A percentile compares a stretch with the other conserved stretches of the same genome.
Conservation (phyloP, 2,797 vertebrate species). For the Artibeus jamaicensis region DNA sequence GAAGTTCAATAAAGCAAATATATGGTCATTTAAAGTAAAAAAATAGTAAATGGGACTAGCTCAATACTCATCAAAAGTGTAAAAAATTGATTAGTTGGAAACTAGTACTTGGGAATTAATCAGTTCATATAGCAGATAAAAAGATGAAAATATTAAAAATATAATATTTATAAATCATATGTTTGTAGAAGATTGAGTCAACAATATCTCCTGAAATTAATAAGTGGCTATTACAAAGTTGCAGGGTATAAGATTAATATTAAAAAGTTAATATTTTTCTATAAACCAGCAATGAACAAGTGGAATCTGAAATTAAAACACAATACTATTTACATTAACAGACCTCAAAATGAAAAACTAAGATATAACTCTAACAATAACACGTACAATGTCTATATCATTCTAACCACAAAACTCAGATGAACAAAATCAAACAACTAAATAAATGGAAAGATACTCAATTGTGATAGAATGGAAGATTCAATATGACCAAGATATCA, state of each 20-base stretch:
- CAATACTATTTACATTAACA: no score
- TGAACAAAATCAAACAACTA: not conserved
- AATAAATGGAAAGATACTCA: not conserved
- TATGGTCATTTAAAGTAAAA: not conserved
- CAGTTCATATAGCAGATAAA: not conserved
- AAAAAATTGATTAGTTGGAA: not conserved
- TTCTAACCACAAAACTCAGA: not conserved
- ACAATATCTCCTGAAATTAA: not conserved
- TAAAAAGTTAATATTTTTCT: not conserved
- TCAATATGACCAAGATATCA: not conserved
- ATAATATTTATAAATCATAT: not conserved
- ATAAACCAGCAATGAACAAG: not conserved
- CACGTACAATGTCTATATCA: not conserved
- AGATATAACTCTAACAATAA: not conserved
- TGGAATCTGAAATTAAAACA: not conserved
- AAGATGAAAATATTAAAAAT: not conserved
- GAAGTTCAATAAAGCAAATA: not conserved
- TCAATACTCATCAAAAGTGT: not conserved
- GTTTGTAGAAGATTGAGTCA: not conserved
- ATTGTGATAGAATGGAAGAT: not conserved
- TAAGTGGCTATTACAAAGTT: not conserved
- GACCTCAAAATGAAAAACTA: not conserved
- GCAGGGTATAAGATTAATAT: not conserved
- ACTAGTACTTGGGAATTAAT: not conserved
- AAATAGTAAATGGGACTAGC: not conserved